These are phyloP conservation scores for Scytalopus superciliaris DNA, from an alignment of 2,113 vertebrate species.

Conservation along the genomic window DNA sequence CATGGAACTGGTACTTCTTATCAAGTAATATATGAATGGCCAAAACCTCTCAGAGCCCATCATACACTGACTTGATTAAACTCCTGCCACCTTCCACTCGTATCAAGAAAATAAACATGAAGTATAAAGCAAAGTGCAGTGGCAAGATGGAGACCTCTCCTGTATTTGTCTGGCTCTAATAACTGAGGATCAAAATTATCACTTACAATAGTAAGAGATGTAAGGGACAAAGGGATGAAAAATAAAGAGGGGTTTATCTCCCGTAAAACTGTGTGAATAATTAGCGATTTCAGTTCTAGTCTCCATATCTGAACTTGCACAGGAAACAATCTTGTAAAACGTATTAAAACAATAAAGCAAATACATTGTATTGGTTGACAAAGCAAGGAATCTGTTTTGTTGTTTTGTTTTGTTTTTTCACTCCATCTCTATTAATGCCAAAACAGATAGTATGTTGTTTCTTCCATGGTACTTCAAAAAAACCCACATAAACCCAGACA, in stretches of 20 bases:
- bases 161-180: background rate
- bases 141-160: background rate
- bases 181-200: background rate
- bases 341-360: background rate
- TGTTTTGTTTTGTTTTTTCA: background rate
- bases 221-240: background rate
- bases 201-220: background rate
- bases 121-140: background rate
- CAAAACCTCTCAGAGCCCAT: background rate
- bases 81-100: background rate
- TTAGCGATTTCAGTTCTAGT: background rate
- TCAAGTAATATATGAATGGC: background rate
- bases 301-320: background rate
- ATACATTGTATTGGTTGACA: background rate
- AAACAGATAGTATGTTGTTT: background rate
- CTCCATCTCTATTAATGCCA: background rate
- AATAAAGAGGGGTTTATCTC: accelerated
- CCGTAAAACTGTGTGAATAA: background rate
- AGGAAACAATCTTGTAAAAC: background rate
- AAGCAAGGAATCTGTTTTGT: background rate
- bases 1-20: background rate
- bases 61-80: background rate
- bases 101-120: background rate
- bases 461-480: background rate
- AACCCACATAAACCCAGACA: slow-evolving; percentile 68